These are phyloP conservation scores for Malthinus seriepunctatus DNA, from an alignment of 2,888 invertebrate genomes.

Conservation along the genomic window DNA sequence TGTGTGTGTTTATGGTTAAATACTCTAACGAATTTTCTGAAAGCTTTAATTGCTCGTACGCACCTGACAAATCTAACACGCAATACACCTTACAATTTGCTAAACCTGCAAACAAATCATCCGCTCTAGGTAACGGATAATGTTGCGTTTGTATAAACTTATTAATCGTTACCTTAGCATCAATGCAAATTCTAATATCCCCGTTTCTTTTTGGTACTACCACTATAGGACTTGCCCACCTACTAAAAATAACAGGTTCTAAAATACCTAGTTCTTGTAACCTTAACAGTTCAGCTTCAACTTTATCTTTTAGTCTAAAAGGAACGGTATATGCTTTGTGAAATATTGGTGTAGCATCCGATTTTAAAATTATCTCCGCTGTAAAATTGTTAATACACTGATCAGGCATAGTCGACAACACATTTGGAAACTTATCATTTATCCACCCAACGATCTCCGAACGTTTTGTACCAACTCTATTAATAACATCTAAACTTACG, in stretches of 20 bases:
- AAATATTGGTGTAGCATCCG: background rate
- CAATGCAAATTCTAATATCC: too few species aligned
- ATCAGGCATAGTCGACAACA: background rate
- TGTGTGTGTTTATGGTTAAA: too few species aligned
- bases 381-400: background rate
- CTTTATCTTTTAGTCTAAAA: conserved; percentile 5
- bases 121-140: too few species aligned
- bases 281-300: too few species aligned
- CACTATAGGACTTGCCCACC: too few species aligned
- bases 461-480: background rate
- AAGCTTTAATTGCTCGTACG: background rate
- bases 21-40: background rate
- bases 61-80: background rate
- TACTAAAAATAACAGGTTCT: too few species aligned
- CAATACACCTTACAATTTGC: conserved; percentile 33
- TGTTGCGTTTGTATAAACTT: too few species aligned
- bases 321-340: background rate
- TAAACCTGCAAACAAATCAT: conserved; percentile 34
- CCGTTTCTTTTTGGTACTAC: too few species aligned
- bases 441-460: background rate
- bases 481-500: background rate
- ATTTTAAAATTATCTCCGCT: background rate
- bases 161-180: too few species aligned
- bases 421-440: background rate
- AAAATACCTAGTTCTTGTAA: too few species aligned